phyloP scores from a whole-genome alignment of 2,888 invertebrate genomes.

The Ophioninae sp. region DNA sequence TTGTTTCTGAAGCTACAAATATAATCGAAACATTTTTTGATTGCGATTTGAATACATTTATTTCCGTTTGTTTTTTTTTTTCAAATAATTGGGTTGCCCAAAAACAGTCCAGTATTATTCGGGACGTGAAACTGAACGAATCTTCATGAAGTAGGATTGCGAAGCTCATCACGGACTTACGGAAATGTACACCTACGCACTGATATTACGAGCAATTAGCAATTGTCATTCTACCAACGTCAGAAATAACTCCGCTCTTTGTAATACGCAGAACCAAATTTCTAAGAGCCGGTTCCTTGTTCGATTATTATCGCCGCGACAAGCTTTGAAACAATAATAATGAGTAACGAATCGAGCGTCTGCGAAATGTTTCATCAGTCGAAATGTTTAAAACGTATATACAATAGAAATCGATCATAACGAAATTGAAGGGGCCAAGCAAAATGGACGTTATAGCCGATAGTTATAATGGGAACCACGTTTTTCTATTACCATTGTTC shows the following conservation, averaged over 20 bases:
- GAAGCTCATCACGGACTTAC: slow-evolving; percentile 21
- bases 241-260: slow-evolving; percentile 36
- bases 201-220: slow-evolving; percentile 47
- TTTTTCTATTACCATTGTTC: no score
- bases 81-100: background rate
- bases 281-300: background rate
- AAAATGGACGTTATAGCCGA: no score
- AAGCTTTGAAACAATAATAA: background rate
- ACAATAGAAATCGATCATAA: background rate
- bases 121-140: slow-evolving; percentile 26
- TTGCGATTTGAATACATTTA: background rate
- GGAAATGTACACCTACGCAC: slow-evolving; percentile 43
- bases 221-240: slow-evolving; percentile 45
- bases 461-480: no score
- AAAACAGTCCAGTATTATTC: background rate
- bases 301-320: background rate
- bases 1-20: background rate
- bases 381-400: background rate
- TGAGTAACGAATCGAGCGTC: background rate
- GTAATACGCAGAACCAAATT: background rate
- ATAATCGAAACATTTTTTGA: background rate
- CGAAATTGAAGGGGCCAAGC: background rate
- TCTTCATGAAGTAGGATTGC: slow-evolving; percentile 39
- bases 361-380: background rate
- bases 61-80: background rate